These are phyloP conservation scores for Chesias legatella DNA, from an alignment of 2,888 invertebrate species.

Conservation along the genomic window DNA sequence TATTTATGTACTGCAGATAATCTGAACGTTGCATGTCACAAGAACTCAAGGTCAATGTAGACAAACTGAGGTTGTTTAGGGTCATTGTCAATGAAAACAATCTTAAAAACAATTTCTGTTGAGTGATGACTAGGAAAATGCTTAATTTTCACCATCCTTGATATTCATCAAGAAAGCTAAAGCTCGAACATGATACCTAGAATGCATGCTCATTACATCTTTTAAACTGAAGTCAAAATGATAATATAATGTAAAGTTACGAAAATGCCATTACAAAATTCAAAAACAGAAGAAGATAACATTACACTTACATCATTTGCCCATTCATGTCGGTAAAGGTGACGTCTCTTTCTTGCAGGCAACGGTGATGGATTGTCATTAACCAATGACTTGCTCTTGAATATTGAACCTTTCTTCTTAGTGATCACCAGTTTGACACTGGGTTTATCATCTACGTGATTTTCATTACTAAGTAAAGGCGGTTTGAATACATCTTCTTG, in stretches of 20 bases:
- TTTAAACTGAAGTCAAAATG: neutral
- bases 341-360: slow-evolving; percentile 86
- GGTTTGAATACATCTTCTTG: slow-evolving; percentile 73
- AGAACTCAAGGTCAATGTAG: neutral
- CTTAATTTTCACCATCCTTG: too few relatives aligned
- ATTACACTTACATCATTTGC: slow-evolving; percentile 84
- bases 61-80: too few relatives aligned
- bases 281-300: neutral
- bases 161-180: too few relatives aligned
- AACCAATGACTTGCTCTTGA: slow-evolving; percentile 89
- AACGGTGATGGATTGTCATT: slow-evolving; percentile 80
- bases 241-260: neutral
- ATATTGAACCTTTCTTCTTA: slow-evolving; percentile 93
- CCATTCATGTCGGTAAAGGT: slow-evolving; percentile 94
- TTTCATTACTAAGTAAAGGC: slow-evolving; percentile 60
- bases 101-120: too few relatives aligned
- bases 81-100: too few relatives aligned
- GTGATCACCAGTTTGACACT: slow-evolving; percentile 86
- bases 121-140: too few relatives aligned
- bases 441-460: slow-evolving; percentile 70
- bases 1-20: neutral
- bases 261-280: neutral
- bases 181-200: too few relatives aligned
- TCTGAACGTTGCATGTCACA: neutral
- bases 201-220: too few relatives aligned